Evolutionary conservation across 1,140 invertebrate species (phyloP).

Genomic region (Leptinotarsa texana): DNA sequence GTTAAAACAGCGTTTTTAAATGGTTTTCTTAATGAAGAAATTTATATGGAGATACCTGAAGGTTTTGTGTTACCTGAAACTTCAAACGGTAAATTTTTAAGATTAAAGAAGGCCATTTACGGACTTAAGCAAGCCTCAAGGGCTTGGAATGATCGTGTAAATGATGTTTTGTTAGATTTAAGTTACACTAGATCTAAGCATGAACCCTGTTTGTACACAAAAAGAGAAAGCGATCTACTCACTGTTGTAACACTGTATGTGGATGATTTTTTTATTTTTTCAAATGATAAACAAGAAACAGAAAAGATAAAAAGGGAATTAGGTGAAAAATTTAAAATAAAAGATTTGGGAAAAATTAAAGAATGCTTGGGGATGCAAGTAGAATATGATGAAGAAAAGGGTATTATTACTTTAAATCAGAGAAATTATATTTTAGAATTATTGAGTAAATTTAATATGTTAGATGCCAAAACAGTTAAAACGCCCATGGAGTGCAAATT

Average conservation of each 20-base stretch:
- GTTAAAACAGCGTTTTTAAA: slow-evolving; percentile 54
- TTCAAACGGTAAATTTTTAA: slow-evolving; percentile 35
- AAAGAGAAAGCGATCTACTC: slow-evolving; percentile 34
- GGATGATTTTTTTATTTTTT: slow-evolving; percentile 53
- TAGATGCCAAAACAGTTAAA: slow-evolving; percentile 32
- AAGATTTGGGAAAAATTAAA: slow-evolving; percentile 35
- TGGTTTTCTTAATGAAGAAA: slow-evolving; percentile 47
- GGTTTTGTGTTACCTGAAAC: slow-evolving; percentile 29
- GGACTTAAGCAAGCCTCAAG: slow-evolving; percentile 57
- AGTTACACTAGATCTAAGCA: slow-evolving; percentile 45
- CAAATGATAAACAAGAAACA: slow-evolving; percentile 40
- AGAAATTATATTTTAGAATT: slow-evolving; percentile 40
- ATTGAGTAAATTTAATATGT: slow-evolving; percentile 21
- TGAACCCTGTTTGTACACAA: slow-evolving; percentile 52
- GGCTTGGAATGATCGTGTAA: slow-evolving; percentile 53
- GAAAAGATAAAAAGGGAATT: slow-evolving; percentile 37
- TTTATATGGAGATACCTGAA: slow-evolving; percentile 49
- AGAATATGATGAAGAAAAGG: background rate
- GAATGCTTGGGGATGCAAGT: slow-evolving; percentile 40
- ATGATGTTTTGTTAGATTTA: slow-evolving; percentile 47
- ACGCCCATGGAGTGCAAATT: slow-evolving; percentile 33
- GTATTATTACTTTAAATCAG: slow-evolving; percentile 31
- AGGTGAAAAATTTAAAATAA: slow-evolving; percentile 40
- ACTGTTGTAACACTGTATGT: slow-evolving; percentile 52
- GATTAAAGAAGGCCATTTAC: slow-evolving; percentile 35